These are phyloP conservation scores for Aphelinus certus DNA, from an alignment of 1,140 invertebrate genomes.

Conservation along the genomic window DNA sequence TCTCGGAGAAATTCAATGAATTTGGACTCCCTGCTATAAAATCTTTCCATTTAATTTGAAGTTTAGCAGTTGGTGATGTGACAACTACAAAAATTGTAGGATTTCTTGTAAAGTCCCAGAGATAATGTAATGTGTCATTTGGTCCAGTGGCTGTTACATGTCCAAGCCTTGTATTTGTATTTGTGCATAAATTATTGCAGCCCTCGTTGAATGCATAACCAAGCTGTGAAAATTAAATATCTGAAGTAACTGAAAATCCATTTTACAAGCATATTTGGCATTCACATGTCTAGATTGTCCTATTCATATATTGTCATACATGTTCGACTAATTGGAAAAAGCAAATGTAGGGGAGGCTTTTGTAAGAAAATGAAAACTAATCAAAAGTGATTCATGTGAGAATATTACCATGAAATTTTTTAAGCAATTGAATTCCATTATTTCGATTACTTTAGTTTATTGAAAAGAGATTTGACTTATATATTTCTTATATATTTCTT, in stretches of 20 bases:
- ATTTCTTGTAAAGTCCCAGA: constrained; percentile 70
- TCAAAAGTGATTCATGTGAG: background rate
- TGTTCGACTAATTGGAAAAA: no score
- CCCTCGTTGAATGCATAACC: constrained; percentile 34
- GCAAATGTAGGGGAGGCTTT: no score
- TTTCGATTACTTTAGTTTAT: no score
- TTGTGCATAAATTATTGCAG: constrained; percentile 42
- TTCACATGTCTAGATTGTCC: no score
- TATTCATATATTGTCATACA: no score
- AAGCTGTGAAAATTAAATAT: constrained; percentile 17
- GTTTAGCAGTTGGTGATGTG: constrained; percentile 57
- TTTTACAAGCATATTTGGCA: background rate
- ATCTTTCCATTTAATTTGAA: constrained; percentile 64
- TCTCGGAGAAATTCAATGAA: constrained; percentile 62
- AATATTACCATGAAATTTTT: no score
- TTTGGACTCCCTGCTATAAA: constrained; percentile 49
- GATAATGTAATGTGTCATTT: constrained; percentile 68
- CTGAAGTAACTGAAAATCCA: background rate
- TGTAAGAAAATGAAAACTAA: background rate
- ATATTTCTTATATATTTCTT: no score
- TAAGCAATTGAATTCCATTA: no score
- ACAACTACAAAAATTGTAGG: constrained; percentile 67
- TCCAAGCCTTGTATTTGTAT: constrained; percentile 57
- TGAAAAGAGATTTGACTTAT: no score
- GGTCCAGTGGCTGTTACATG: constrained; percentile 65